Base-by-base conservation (phyloP, 2,888 invertebrate species). In the Ophion slaviceki region DNA sequence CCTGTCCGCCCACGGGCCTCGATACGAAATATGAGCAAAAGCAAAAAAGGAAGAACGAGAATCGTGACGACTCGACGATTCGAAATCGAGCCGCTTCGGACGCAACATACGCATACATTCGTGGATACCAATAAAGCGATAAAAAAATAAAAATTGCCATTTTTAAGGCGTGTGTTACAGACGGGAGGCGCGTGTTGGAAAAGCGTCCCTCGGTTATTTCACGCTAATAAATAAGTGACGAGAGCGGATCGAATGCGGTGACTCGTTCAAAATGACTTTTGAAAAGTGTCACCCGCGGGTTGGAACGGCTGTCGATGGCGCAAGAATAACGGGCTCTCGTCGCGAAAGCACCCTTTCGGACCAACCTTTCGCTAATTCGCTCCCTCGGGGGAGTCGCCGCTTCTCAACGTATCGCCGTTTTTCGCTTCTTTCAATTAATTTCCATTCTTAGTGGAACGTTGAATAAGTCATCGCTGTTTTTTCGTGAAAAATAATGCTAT, bases 351-450 rank as follows among this genome's bases (percentile, higher is more conserved):
- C 40, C 40, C 40, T 40, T 40, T 7, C 40, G 40, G 36, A 36
- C 36, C 88, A 88, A 87, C 89, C 89, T 82, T 84, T 70, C 82
- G 85, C 78, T 80, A 81, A 85, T 88, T 67, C 24, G 24, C 36
- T 74, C 84, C 77, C 84, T 47, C 20, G 20, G 11, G 77, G 62
- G 84, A 77, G 66, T 53, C 88, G 85, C 85, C 88, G 88, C 87
- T 32, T 4, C 32, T 32, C 32, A 32, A 32, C 32, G 1, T 32
- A 32, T 32, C 4, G 4, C 32, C 32, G 32, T 32, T 32, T 4
- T 32, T 32, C 4, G 4, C 32, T 32, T 32, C 32, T 32, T 32
- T 32, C 32, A 32, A 32, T 32, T 32, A 32, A 32, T 32, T 32
- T 32, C 32, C 32, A 32, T 32, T 32, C 4, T 32, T 32, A 32